Percentiles rank a stretch among this genome's conserved stretches.
Evolutionary conservation across 2,113 vertebrate genomes (phyloP).

Genomic region (Channa argus): DNA sequence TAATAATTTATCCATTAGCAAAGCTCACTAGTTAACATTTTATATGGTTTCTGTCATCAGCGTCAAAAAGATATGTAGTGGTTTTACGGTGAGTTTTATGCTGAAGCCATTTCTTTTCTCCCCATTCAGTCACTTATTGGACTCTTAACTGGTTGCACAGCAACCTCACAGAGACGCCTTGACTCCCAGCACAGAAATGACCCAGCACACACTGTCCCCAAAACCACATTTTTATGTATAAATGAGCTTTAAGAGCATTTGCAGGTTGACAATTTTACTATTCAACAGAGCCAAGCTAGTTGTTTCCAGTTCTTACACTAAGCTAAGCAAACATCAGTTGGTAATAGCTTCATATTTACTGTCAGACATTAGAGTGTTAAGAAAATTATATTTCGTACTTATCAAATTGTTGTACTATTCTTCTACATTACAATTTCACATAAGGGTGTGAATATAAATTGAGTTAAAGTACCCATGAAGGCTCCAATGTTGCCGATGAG

Average conservation of each 20-base stretch:
- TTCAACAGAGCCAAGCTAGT: neutral
- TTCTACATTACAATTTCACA: too few species aligned
- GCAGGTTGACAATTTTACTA: neutral
- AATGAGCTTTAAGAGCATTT: neutral
- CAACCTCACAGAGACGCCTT: neutral
- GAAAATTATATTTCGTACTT: too few species aligned
- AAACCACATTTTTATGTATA: neutral
- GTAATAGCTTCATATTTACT: neutral
- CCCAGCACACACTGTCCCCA: neutral
- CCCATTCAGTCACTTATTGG: neutral
- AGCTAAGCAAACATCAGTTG: neutral
- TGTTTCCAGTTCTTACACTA: neutral
- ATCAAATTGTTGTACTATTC: too few species aligned
- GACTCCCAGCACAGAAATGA: neutral
- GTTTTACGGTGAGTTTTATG: neutral
- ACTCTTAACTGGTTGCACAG: neutral
- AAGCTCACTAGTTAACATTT: too few species aligned
- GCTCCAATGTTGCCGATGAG: conserved; percentile 93
- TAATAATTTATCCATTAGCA: too few species aligned
- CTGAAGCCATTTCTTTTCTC: neutral
- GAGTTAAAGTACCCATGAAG: conserved; percentile 89
- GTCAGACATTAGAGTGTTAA: neutral
- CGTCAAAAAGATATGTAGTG: neutral
- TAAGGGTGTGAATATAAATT: neutral
- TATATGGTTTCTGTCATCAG: too few species aligned